Base-by-base conservation (phyloP, 2,888 invertebrate genomes). In the Exephanes ischioxanthus region DNA sequence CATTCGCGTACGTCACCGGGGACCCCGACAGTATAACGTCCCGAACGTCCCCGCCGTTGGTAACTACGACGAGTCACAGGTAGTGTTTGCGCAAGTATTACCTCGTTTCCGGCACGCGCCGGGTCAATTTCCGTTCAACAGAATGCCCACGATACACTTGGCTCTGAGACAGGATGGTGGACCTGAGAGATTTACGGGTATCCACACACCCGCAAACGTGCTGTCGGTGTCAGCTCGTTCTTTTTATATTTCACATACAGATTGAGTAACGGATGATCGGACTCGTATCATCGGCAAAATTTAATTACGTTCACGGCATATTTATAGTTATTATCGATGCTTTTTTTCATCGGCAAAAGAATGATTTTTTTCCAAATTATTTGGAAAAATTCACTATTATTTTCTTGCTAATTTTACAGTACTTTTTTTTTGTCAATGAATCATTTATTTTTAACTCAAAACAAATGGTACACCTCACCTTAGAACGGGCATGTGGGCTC, bases 61-160 rank as follows among this genome's bases (percentile, higher is more conserved):
- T 37, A 22, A 58, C 22, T 41, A 45, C 41, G 55, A 58, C 45
- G 72, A 58, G 55, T 58, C 72, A 58, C 22, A 58, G 72, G 72
- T 73, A 63, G 58, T 55, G 72, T 72, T 58, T 78, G 72, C 67
- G 45, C 72, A 67, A 83, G 78, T 83, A 72, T 83, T 78, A 78
- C 67, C 72, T 78, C 66, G 83, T 78, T 83, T 83, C 83, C 83
- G 83, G 63, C 33, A 68, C 67, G 66, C 48, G 58, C 55, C 67
- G 67, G 71, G 51, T 80, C 83, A 78, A 83, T 83, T 83, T 83
- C 83, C 83, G 83, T 71, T 81, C 68, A 51, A 67, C 72, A 78
- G 66, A 72, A 66, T 76, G 58, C 55, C 75, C 19, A n/a, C 71
- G 72, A 77, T 78, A 58, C 77, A 55, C 66, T 77, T 71, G 71